These are phyloP conservation scores for Anolis carolinensis DNA, from an alignment of 2,113 vertebrate species.

Conservation along the genomic window DNA sequence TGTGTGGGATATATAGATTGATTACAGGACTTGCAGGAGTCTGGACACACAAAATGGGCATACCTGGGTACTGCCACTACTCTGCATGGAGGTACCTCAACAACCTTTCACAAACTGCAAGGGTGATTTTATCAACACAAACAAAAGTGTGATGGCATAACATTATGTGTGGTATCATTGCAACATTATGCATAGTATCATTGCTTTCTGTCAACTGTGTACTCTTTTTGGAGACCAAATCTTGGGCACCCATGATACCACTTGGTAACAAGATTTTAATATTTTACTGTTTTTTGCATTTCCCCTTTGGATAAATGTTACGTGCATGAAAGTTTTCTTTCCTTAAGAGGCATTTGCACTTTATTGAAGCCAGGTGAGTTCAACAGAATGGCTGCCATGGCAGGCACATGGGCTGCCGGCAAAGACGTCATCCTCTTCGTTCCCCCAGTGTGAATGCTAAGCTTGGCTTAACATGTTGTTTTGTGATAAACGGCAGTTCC, in stretches of 20 bases:
- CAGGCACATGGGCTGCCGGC: not conserved
- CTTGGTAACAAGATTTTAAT: not conserved
- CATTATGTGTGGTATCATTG: not conserved
- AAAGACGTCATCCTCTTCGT: constrained; percentile 29
- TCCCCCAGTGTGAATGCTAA: constrained; percentile 15
- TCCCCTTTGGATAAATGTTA: not conserved
- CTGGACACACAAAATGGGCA: not conserved
- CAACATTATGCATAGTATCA: not conserved
- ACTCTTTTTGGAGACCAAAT: not conserved
- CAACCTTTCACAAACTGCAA: not conserved
- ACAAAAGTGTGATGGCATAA: not conserved
- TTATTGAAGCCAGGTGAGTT: constrained; percentile 40
- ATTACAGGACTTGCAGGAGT: not conserved
- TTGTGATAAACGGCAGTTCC: constrained; percentile 36
- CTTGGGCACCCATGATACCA: not conserved
- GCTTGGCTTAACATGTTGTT: constrained; percentile 25
- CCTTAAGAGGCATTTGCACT: constrained; percentile 53
- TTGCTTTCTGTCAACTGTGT: not conserved
- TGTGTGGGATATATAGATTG: not conserved
- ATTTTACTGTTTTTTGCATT: constrained; percentile 22
- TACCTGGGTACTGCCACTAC: not conserved
- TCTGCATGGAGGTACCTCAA: not conserved
- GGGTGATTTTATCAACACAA: not conserved
- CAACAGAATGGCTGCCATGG: constrained; percentile 46
- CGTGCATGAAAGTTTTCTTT: constrained; percentile 21